Conservation (phyloP, 2,888 invertebrate species). For the Cheilosia pagana region DNA sequence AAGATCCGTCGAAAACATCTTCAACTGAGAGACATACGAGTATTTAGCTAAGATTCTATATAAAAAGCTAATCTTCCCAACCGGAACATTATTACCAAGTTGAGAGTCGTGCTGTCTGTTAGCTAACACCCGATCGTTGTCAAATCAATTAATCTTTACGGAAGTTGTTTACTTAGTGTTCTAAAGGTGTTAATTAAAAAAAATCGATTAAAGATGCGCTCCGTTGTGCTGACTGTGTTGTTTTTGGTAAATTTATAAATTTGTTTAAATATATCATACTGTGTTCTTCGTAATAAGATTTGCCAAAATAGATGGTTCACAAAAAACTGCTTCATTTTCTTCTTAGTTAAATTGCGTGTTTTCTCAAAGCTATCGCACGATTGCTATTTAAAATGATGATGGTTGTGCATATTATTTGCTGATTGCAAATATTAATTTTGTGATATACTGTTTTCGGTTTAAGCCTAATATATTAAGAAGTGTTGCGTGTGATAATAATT, state of each 20-base stretch:
- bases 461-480: background rate
- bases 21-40: constrained; percentile 16
- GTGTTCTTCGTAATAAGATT: too few species aligned
- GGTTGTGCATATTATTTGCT: background rate
- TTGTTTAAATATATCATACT: background rate
- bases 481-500: background rate
- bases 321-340: background rate
- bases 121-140: constrained; percentile 33
- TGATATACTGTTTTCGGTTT: background rate
- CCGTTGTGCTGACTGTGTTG: constrained; percentile 52
- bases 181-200: constrained; percentile 41
- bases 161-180: constrained; percentile 28
- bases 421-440: background rate
- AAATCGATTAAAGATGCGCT: constrained; percentile 47
- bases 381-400: background rate
- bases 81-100: constrained; percentile 52
- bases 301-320: too few species aligned
- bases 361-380: background rate
- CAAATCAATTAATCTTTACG: constrained; percentile 17
- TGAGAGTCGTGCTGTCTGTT: constrained; percentile 60
- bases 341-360: background rate
- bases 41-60: constrained; percentile 49
- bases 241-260: constrained; percentile 49
- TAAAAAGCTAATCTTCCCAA: constrained; percentile 55
- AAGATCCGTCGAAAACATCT: constrained; percentile 56